Conservation (phyloP, 2,113 vertebrate species). For the Lycocorax pyrrhopterus region DNA sequence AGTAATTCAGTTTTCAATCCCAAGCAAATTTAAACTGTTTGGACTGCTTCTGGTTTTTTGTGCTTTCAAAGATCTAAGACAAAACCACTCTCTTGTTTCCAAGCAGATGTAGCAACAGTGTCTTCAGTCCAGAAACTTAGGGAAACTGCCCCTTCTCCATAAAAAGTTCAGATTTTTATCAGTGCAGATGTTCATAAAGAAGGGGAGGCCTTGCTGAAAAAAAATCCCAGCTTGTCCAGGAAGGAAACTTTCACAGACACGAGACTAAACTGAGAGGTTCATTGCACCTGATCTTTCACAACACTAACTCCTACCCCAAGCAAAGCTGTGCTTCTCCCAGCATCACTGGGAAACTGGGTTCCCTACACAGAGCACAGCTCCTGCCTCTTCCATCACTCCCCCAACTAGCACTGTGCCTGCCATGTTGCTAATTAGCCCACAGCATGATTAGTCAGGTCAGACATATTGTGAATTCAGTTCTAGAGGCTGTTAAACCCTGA, state of each 20-base stretch:
- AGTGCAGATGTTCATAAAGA: not conserved
- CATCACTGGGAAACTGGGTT: rapidly evolving
- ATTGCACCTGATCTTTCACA: not conserved
- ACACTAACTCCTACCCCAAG: not conserved
- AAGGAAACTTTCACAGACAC: not conserved
- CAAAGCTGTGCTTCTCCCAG: not conserved
- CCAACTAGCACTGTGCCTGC: rapidly evolving
- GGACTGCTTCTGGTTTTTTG: not conserved
- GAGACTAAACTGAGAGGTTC: not conserved
- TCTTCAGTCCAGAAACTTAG: not conserved
- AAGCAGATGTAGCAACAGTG: not conserved
- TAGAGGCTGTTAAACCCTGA: not conserved
- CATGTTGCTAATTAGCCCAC: not conserved
- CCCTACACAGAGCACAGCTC: not conserved
- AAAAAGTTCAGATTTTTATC: not conserved
- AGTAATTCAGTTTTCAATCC: not conserved
- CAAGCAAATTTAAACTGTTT: not conserved
- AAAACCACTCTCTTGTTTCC: not conserved
- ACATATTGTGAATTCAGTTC: not conserved
- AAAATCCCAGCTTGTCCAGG: rapidly evolving
- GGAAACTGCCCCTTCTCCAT: not conserved
- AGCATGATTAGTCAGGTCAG: not conserved
- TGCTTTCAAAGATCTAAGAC: not conserved
- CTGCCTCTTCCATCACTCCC: not conserved
- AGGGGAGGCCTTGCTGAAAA: not conserved